These are phyloP conservation scores for Tineola bisselliella DNA, from an alignment of 2,888 invertebrate genomes.

Conservation along the genomic window DNA sequence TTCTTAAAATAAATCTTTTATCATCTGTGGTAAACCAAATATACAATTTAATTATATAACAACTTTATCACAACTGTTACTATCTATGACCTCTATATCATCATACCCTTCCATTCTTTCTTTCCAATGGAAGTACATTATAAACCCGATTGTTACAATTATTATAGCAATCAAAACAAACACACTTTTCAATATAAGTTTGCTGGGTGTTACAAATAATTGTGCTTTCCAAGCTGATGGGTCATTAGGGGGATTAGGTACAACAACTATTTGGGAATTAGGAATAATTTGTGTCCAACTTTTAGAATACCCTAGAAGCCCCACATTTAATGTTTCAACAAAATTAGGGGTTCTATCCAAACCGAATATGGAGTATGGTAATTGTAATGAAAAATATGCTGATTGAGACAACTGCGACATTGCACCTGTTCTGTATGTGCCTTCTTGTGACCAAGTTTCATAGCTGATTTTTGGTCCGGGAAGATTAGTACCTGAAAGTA, in stretches of 20 bases:
- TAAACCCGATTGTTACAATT: constrained; percentile 84
- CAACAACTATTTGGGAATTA: constrained; percentile 96
- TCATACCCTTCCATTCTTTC: constrained; percentile 70
- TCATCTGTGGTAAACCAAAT: no score
- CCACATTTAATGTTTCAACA: constrained; percentile 88
- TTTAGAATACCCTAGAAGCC: constrained; percentile 74
- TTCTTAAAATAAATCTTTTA: no score
- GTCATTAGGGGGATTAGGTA: constrained; percentile 83
- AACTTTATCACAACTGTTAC: constrained; percentile 49
- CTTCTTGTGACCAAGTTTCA: constrained; percentile 88
- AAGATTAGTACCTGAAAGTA: constrained; percentile 76
- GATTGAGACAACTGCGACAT: constrained; percentile 92
- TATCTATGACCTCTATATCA: constrained; percentile 41
- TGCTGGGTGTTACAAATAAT: constrained; percentile 94
- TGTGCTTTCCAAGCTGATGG: constrained; percentile 89
- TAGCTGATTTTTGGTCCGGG: constrained; percentile 92
- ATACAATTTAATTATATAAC: no score
- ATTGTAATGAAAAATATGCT: constrained; percentile 89
- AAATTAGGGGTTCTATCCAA: constrained; percentile 98
- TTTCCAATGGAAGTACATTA: constrained; percentile 87
- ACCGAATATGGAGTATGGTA: constrained; percentile 96
- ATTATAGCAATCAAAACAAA: constrained; percentile 89
- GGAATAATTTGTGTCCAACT: constrained; percentile 95
- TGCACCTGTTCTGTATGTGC: constrained; percentile 79
- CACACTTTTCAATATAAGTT: constrained; percentile 90